Conservation (phyloP, 1,140 invertebrate genomes). For the Drosophila melanogaster region DNA sequence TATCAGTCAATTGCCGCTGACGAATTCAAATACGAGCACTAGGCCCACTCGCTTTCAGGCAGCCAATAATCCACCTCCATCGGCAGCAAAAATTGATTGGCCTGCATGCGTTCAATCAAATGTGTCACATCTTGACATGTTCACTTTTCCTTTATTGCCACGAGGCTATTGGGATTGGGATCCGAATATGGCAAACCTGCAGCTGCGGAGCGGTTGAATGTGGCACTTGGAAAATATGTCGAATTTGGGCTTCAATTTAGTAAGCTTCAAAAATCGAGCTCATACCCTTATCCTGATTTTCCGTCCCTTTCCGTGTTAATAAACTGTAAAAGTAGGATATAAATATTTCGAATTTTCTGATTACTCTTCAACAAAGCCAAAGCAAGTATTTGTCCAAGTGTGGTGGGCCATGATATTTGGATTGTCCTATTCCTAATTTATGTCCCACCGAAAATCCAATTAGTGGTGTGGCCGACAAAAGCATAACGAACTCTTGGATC, state of each 20-base stretch:
- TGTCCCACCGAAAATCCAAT: conserved; percentile 39
- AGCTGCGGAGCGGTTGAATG: conserved; percentile 20
- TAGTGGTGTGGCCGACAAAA: conserved; percentile 26
- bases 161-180: conserved; percentile 28
- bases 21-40: conserved; percentile 41
- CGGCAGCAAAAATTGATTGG: conserved; percentile 56
- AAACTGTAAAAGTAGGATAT: too few species aligned
- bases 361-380: not conserved
- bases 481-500: conserved; percentile 34
- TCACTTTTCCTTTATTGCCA: conserved; percentile 55
- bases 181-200: conserved; percentile 26
- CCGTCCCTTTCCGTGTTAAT: too few species aligned
- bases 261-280: too few species aligned
- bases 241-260: not conserved
- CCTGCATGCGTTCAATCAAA: conserved; percentile 71
- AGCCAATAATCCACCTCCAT: conserved; percentile 14
- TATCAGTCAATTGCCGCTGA: conserved; percentile 62
- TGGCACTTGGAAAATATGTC: conserved; percentile 26
- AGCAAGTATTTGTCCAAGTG: conserved; percentile 14
- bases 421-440: conserved; percentile 21
- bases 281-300: too few species aligned
- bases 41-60: conserved; percentile 8
- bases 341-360: too few species aligned
- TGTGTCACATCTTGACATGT: conserved; percentile 68
- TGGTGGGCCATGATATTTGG: conserved; percentile 6